Percentiles rank a stretch among this genome's conserved stretches.
Conservation (phyloP, 2,888 invertebrate genomes). For the Drosophila nigritarsus region DNA sequence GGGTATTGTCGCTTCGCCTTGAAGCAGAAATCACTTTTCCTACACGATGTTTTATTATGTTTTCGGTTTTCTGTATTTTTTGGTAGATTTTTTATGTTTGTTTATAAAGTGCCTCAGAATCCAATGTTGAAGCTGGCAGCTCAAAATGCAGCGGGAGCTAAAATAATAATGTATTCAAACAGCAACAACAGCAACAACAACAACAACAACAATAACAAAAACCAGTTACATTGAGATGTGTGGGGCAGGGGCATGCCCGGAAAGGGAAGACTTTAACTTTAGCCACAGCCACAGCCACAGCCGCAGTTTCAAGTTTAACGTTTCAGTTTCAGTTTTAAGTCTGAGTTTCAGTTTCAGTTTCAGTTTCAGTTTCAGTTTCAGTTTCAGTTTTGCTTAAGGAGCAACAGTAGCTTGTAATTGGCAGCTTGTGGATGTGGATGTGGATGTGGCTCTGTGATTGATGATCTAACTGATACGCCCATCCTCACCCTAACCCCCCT, state of each 20-base stretch:
- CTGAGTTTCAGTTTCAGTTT: neutral
- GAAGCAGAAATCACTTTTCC: neutral
- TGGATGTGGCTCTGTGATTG: conserved; percentile 34
- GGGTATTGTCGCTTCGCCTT: neutral
- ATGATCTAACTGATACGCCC: conserved; percentile 42
- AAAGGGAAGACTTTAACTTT: neutral
- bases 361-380: neutral
- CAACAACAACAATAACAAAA: conserved; percentile 24
- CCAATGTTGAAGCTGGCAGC: conserved; percentile 43
- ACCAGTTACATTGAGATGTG: conserved; percentile 50
- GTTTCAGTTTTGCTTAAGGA: conserved; percentile 30
- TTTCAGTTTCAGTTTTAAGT: neutral
- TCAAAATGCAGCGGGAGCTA: conserved; percentile 56
- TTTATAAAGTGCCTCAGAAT: conserved; percentile 52
- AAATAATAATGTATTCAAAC: conserved; percentile 12
- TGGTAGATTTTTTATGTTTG: conserved; percentile 4
- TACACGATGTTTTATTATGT: conserved; percentile 10
- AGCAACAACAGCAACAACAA: conserved; percentile 16
- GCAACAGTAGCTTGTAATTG: conserved; percentile 19
- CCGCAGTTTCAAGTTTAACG: neutral
- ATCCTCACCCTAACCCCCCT: conserved; percentile 1
- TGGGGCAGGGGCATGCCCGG: neutral
- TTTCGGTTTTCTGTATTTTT: conserved; percentile 16
- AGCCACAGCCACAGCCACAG: neutral
- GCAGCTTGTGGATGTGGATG: neutral